phyloP scores from a whole-genome alignment of 2,113 vertebrate species.

The Pyrgilauda ruficollis region DNA sequence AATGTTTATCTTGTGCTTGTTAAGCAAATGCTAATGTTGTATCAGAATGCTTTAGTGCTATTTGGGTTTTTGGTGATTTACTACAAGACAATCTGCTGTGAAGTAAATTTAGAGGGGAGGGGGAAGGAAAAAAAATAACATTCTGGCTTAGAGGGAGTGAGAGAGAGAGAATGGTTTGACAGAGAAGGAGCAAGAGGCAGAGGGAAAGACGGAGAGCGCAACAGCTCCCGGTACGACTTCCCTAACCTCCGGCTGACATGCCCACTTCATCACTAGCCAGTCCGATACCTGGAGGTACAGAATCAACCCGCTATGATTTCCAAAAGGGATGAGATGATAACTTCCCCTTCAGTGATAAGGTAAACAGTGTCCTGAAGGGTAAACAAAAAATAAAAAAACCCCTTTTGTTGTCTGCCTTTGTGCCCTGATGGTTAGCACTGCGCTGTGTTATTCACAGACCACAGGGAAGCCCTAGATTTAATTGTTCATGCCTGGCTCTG shows the following conservation, averaged over 20 bases:
- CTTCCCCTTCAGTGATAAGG: constrained; percentile 74
- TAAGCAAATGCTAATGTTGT: constrained; percentile 91
- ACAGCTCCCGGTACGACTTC: constrained; percentile 44
- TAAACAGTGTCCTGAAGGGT: constrained; percentile 83
- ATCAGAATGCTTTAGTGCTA: constrained; percentile 89
- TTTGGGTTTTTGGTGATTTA: constrained; percentile 88
- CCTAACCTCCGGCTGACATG: constrained; percentile 53
- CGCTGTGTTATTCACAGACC: constrained; percentile 75
- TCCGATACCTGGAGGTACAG: constrained; percentile 52
- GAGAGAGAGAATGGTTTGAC: constrained; percentile 56
- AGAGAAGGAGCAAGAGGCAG: constrained; percentile 63
- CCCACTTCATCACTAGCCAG: constrained; percentile 60
- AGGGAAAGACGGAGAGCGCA: not conserved
- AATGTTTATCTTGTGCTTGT: constrained; percentile 91
- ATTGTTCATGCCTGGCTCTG: constrained; percentile 74
- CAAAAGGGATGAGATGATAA: constrained; percentile 67
- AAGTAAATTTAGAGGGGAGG: constrained; percentile 83
- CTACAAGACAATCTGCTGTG: constrained; percentile 87
- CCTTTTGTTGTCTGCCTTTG: constrained; percentile 71
- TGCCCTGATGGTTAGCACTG: constrained; percentile 70
- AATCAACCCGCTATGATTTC: constrained; percentile 58
- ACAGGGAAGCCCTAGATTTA: constrained; percentile 76
- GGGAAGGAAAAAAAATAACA: constrained; percentile 60
- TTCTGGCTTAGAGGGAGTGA: constrained; percentile 49
- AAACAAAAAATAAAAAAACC: constrained; percentile 74